Conservation (phyloP, 2,888 invertebrate genomes). For the Glaucopsyche alexis region DNA sequence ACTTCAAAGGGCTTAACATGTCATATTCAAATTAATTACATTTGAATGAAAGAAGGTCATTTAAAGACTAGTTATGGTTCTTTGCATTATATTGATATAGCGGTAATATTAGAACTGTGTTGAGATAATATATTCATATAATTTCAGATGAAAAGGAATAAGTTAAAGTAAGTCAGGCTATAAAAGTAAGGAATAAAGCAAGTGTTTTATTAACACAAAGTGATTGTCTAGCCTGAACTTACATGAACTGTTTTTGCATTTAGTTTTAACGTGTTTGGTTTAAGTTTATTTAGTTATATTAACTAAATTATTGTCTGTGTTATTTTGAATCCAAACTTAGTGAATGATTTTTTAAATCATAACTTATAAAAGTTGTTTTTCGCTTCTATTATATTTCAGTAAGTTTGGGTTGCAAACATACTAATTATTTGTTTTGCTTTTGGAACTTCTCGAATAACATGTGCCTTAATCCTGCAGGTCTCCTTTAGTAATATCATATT, state of each 20-base stretch:
- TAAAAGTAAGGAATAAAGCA: constrained; percentile 34
- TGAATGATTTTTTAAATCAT: not conserved
- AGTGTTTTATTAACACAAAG: constrained; percentile 38
- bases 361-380: not conserved
- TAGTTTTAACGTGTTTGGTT: not conserved
- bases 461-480: not conserved
- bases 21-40: too few relatives aligned
- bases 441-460: not conserved
- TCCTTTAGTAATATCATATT: not conserved
- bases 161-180: constrained; percentile 57
- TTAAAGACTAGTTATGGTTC: too few relatives aligned
- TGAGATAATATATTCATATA: constrained; percentile 34
- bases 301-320: not conserved
- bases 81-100: too few relatives aligned
- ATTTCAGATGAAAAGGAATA: constrained; percentile 72
- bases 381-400: not conserved
- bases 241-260: constrained; percentile 12
- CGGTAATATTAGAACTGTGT: not conserved
- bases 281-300: not conserved
- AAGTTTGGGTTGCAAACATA: not conserved
- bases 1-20: too few relatives aligned
- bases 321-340: not conserved
- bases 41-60: too few relatives aligned
- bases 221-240: constrained; percentile 28
- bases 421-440: constrained; percentile 3